A percentile compares a stretch with the other conserved stretches of the same genome.
phyloP scores from a whole-genome alignment of 2,113 vertebrate species.

The Leptocoma aspasia region DNA sequence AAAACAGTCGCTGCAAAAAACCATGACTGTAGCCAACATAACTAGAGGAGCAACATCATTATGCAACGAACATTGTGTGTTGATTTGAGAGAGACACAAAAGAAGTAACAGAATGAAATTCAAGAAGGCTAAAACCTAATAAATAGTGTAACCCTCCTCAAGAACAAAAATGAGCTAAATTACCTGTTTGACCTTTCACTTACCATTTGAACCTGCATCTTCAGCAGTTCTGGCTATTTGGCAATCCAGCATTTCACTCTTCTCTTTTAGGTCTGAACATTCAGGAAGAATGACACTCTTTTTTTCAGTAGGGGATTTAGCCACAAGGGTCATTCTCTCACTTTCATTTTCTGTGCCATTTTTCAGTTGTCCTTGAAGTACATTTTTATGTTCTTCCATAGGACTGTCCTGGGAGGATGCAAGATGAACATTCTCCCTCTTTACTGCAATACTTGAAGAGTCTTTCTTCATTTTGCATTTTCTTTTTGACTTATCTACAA shows the following conservation, averaged over 20 bases:
- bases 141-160: neutral
- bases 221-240: neutral
- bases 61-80: neutral
- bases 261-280: neutral
- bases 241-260: neutral
- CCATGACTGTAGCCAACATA: neutral
- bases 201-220: neutral
- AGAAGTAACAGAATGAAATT: neutral
- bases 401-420: neutral
- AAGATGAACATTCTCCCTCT: slow-evolving; percentile 63
- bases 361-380: neutral
- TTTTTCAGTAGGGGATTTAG: neutral
- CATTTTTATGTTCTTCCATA: neutral
- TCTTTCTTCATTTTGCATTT: slow-evolving; percentile 74
- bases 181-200: neutral
- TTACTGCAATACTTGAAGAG: slow-evolving; percentile 49
- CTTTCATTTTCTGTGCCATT: neutral
- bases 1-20: neutral
- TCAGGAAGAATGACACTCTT: neutral
- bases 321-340: neutral
- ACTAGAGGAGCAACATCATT: neutral
- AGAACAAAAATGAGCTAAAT: neutral
- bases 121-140: neutral
- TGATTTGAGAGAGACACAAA: neutral
- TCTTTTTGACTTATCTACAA: slow-evolving; percentile 73